phyloP scores from a whole-genome alignment of 1,140 invertebrate genomes.

The Harpegnathos saltator region DNA sequence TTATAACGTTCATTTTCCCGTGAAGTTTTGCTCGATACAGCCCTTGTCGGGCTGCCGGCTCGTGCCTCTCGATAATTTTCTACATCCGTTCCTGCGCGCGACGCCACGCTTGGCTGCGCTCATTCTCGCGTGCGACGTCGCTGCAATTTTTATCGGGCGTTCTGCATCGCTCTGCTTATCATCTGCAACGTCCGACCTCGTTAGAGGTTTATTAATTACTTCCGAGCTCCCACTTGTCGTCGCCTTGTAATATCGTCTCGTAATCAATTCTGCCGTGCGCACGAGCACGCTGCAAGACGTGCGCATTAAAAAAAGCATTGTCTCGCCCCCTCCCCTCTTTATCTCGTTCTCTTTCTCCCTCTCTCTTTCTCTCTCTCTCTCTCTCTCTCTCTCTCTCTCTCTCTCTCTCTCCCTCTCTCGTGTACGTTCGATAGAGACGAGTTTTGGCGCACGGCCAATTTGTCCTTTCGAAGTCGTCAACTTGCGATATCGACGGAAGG shows the following conservation, averaged over 20 bases:
- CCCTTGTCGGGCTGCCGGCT: too few species aligned
- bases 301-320: background rate
- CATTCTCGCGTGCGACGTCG: constrained; percentile 34
- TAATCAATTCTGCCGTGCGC: constrained; percentile 21
- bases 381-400: too few species aligned
- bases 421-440: background rate
- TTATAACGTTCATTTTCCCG: background rate
- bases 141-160: constrained; percentile 53
- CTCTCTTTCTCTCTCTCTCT: too few species aligned
- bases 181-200: constrained; percentile 21
- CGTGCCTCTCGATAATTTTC: constrained; percentile 14
- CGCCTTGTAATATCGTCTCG: constrained; percentile 16
- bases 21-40: background rate
- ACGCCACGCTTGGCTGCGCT: constrained; percentile 6
- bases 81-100: constrained; percentile 25
- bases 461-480: background rate
- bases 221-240: constrained; percentile 20
- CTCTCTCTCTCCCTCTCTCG: too few species aligned
- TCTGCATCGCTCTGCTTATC: constrained; percentile 38
- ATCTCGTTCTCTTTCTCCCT: too few species aligned
- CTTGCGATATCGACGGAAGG: too few species aligned
- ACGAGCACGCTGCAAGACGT: background rate
- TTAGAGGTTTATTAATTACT: constrained; percentile 54
- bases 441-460: background rate
- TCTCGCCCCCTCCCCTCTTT: too few species aligned